Base-by-base conservation (phyloP, 35 echinoderm and acorn worm species). In the Acanthaster planci region DNA sequence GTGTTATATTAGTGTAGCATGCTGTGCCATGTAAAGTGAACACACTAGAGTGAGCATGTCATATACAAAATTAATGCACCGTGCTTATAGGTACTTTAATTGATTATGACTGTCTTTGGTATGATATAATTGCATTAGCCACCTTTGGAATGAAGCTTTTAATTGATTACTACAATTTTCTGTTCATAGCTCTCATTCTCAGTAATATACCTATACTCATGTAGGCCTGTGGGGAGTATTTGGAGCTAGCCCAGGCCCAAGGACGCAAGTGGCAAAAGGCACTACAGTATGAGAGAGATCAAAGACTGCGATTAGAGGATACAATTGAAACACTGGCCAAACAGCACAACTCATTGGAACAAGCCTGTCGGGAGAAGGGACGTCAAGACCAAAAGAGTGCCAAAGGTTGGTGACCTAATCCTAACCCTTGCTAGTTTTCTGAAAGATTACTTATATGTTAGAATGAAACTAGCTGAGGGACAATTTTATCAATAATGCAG, bases 241-340 rank as follows among this genome's bases (percentile, higher is more conserved):
- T 94, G 51, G 92, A 94, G 42, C 39, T 90, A 3, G 89, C 89
- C 14, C 89, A 90, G 76, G 93, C 91, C 9, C 95, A 98, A 78
- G 92, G 92, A 18, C 88, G 89, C 2, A 98, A 98, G 92, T 98
- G 95, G 95, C 95, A 98, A 78, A 90, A 90, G 51, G 76, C 92
- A 15, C 56, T 98, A 4, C 88, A 94, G 79, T 88, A 90, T 55
- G 95, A 98, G 54, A 77, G 89, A 51, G 90, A 93, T 39, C 92
- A 98, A 40, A 84, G 95, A 17, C 42, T 89, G 18, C 91, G 92
- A 40, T 79, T 98, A 84, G 95, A 98, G 64, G 95, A 98, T 67
- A 98, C 95, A 26, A 88, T 98, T 81, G 95, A 98, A 80, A 87
- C 89, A 58, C 84, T 98, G 60, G 95, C 95, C 84, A 98, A 91